Percentiles rank a stretch among this genome's conserved stretches.
phyloP scores from a whole-genome alignment of 2,113 vertebrate genomes.

The Vanacampus margaritifer region DNA sequence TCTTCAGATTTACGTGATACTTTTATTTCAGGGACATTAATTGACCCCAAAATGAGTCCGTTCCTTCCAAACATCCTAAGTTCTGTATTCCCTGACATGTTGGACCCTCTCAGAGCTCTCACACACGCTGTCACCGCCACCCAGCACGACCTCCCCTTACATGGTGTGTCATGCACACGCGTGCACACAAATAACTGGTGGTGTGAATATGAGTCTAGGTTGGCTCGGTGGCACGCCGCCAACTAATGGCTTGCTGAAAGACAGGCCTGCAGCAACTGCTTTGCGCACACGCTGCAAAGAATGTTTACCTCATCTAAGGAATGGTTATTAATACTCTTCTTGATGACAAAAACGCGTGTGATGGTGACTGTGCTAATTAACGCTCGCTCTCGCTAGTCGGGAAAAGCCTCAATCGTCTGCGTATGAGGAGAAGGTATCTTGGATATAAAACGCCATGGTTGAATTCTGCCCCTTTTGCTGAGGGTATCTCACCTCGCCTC shows the following conservation, averaged over 20 bases:
- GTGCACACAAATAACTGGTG: slow-evolving; percentile 23
- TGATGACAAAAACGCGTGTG: background rate
- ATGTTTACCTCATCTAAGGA: slow-evolving; percentile 22
- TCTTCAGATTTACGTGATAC: too few relatives aligned
- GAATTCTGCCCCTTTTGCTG: background rate
- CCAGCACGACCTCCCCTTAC: slow-evolving; percentile 45
- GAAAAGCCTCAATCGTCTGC: background rate
- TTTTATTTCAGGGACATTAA: too few relatives aligned
- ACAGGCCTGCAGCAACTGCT: slow-evolving; percentile 31
- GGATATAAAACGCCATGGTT: background rate
- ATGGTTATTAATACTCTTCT: slow-evolving; percentile 12
- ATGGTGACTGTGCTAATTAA: background rate
- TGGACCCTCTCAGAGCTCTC: background rate
- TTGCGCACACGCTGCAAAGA: slow-evolving; percentile 14
- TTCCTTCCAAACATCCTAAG: too few relatives aligned
- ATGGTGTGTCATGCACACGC: slow-evolving; percentile 40
- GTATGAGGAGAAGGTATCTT: background rate
- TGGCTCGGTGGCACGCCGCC: slow-evolving; percentile 29
- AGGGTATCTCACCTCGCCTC: background rate
- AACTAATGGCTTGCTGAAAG: slow-evolving; percentile 31
- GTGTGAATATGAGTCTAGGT: slow-evolving; percentile 19
- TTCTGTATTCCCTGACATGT: too few relatives aligned
- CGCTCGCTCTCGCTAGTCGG: background rate
- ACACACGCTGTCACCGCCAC: background rate
- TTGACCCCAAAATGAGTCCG: too few relatives aligned